phyloP scores from a whole-genome alignment of 2,888 invertebrate species.

The Oscheius sp. region DNA sequence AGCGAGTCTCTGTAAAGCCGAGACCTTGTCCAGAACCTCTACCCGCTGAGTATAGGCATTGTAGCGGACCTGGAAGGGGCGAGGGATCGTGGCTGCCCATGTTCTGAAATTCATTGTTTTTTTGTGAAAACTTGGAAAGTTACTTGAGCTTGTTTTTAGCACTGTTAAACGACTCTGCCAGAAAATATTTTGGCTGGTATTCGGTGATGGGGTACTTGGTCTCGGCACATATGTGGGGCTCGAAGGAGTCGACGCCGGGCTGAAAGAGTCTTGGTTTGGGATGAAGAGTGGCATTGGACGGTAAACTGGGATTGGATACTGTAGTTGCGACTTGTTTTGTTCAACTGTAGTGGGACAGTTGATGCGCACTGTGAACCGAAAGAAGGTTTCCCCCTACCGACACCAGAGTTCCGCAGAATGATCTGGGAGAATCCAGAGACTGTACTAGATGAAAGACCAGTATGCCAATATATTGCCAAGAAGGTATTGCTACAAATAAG shows the following conservation, averaged over 20 bases:
- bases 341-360: too few species aligned
- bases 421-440: too few species aligned
- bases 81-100: constrained; percentile 90
- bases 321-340: too few species aligned
- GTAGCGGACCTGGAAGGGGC: constrained; percentile 96
- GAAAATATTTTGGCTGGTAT: constrained; percentile 95
- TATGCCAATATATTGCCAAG: too few species aligned
- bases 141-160: constrained; percentile 98
- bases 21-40: constrained; percentile 91
- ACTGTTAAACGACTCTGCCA: constrained; percentile 93
- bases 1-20: constrained; percentile 87
- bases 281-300: too few species aligned
- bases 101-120: constrained; percentile 78
- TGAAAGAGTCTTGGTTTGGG: neutral
- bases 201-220: constrained; percentile 97
- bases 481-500: too few species aligned
- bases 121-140: constrained; percentile 8
- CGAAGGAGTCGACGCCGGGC: constrained; percentile 86
- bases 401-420: too few species aligned
- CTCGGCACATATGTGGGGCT: constrained; percentile 86
- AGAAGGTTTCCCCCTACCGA: too few species aligned
- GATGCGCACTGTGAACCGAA: too few species aligned
- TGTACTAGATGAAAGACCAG: too few species aligned
- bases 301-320: too few species aligned
- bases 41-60: constrained; percentile 91